Base-by-base conservation (phyloP, 2,113 vertebrate species). In the Pithys albifrons region DNA sequence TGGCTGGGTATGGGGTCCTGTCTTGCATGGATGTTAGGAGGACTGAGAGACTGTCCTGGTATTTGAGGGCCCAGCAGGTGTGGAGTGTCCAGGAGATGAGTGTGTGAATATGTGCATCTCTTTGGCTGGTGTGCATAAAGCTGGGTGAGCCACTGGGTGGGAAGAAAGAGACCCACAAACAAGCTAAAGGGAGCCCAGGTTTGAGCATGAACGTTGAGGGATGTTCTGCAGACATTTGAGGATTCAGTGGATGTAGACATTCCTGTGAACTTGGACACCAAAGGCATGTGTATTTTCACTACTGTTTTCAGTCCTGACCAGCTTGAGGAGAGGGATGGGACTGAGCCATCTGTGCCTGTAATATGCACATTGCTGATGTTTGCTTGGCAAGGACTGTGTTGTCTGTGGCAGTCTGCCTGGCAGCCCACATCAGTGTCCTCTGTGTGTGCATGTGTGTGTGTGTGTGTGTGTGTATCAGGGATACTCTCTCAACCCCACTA, bases 261-360 rank as follows among this genome's bases (percentile, higher is more conserved):
- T 9, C 31, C 57, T 52, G 37, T 48, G 51, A 84, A 22, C 15
- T 16, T 70, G 31, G 43, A 82, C 27, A 64, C 14, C 0, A 3
- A 64, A 88, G 14, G 31, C 48, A 20, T 6, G 11, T 28, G 10
- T 76, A 9, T 51, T 66, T 46, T 89, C 13, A 35, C 19, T 41
- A 61, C 12, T 1, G 1, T 33, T 22, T 80, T 76, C 79, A 58
- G 0, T 46, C 49, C 57, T 43, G 27, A 48, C 5, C 39, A 43
- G 22, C 28, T 57, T 55, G 59, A 88, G 43, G 58, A 27, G 51
- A 75, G 14, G 29, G 45, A 27, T 15, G 10, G 31, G n/a, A 23
- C 19, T 37, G 67, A 70, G 31, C 19, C 14, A 9, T 13, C 0
- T 0, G 10, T 43, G 37, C n/a, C 27, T n/a, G 14, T 31, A 17